phyloP scores from a whole-genome alignment of 1,140 invertebrate genomes.

The Lucilia sericata region DNA sequence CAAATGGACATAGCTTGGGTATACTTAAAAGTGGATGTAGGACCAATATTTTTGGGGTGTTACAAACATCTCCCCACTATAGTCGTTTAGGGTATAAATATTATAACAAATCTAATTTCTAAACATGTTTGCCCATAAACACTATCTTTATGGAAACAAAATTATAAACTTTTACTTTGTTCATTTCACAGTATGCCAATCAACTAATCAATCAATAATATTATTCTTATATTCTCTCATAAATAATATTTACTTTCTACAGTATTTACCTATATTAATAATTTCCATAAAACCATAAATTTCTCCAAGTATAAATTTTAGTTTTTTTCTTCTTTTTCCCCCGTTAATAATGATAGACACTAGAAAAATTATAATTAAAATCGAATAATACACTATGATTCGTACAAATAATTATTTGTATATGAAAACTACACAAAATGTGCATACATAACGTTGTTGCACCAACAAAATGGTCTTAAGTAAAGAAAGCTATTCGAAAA shows the following conservation, averaged over 20 bases:
- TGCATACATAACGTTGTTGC: background rate
- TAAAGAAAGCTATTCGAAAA: too few species aligned
- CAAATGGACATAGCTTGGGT: too few species aligned
- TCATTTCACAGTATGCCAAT: background rate
- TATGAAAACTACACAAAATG: background rate
- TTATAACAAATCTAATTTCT: too few species aligned
- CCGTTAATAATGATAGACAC: background rate
- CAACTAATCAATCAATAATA: background rate
- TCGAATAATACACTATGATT: background rate
- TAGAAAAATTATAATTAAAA: background rate
- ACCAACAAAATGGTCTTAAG: too few species aligned
- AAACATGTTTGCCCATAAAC: too few species aligned
- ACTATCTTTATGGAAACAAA: background rate
- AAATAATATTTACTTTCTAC: background rate
- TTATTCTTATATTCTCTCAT: background rate
- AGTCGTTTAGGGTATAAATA: too few species aligned
- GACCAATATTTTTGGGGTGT: too few species aligned
- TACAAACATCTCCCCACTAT: too few species aligned
- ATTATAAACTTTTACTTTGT: background rate
- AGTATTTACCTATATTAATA: background rate
- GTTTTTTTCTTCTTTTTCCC: background rate
- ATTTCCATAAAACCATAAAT: background rate
- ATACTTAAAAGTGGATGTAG: too few species aligned
- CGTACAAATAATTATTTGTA: background rate
- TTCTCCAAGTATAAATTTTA: constrained; percentile 7